Evolutionary conservation across 2,113 vertebrate species (phyloP).

Genomic region (Peromyscus maniculatus): DNA sequence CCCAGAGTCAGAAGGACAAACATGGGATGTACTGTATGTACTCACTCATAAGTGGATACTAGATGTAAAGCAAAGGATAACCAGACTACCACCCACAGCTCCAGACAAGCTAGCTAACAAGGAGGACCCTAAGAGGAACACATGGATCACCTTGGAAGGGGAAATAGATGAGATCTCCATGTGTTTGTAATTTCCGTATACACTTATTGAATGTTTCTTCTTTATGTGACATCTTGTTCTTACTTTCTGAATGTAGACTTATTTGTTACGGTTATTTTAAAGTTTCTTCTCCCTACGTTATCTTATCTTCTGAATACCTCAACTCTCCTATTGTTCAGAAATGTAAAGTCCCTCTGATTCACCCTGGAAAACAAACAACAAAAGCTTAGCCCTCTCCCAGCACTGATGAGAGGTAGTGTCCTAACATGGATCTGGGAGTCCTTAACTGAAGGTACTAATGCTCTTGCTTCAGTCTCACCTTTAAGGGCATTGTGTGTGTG

Average conservation of each 20-base stretch:
- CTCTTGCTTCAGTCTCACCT: neutral
- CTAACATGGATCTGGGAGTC: neutral
- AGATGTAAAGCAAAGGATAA: no score
- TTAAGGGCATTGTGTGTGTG: neutral
- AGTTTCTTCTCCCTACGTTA: neutral
- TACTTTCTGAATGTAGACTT: neutral
- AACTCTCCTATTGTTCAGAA: neutral
- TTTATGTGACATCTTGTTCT: neutral
- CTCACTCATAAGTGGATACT: no score
- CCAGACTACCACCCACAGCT: no score
- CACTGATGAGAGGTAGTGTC: neutral
- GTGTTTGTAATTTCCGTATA: neutral
- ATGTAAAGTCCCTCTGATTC: constrained; percentile 10
- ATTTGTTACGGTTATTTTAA: constrained; percentile 47
- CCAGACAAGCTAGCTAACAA: no score
- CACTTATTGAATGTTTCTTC: neutral
- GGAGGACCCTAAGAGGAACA: no score
- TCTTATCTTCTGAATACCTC: neutral
- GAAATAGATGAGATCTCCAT: no score
- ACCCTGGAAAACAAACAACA: neutral
- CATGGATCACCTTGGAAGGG: no score
- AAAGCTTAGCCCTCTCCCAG: neutral
- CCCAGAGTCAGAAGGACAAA: no score
- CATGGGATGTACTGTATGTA: no score
- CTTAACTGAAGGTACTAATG: neutral